Conservation (phyloP, 2,797 vertebrate species). For the Odontamblyopus lacepedii region DNA sequence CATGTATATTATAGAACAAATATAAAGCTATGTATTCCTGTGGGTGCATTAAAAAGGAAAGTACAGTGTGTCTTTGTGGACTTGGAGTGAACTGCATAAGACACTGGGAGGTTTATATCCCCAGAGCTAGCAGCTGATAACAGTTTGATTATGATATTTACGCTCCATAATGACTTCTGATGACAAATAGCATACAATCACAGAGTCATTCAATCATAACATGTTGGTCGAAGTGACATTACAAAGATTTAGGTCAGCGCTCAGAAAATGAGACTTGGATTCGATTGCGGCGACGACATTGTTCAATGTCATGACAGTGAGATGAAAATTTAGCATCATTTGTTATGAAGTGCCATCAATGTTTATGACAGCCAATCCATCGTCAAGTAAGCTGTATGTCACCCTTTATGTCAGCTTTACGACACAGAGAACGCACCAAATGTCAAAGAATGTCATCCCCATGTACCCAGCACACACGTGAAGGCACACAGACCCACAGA, state of each 20-base stretch:
- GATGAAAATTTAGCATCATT: slow-evolving; percentile 69
- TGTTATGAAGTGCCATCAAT: slow-evolving; percentile 70
- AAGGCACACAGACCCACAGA: slow-evolving; percentile 43
- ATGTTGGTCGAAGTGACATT: slow-evolving; percentile 68
- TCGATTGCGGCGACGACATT: slow-evolving; percentile 70
- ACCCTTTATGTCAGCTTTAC: slow-evolving; percentile 72
- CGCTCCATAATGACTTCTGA: slow-evolving; percentile 61
- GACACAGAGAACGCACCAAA: slow-evolving; percentile 69
- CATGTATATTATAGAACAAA: slow-evolving; percentile 12
- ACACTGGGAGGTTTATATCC: slow-evolving; percentile 47
- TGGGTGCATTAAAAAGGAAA: slow-evolving; percentile 23
- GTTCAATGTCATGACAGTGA: slow-evolving; percentile 74
- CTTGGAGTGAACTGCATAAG: slow-evolving; percentile 23
- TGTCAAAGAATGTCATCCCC: slow-evolving; percentile 68
- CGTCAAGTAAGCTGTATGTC: slow-evolving; percentile 70
- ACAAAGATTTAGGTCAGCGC: slow-evolving; percentile 71
- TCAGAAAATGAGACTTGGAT: slow-evolving; percentile 66
- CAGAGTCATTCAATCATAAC: slow-evolving; percentile 66
- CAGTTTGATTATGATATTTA: slow-evolving; percentile 72
- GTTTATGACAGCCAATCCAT: slow-evolving; percentile 72
- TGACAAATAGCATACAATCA: slow-evolving; percentile 67
- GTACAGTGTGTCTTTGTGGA: slow-evolving; percentile 25
- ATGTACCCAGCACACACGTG: slow-evolving; percentile 47
- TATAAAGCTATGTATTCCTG: slow-evolving; percentile 7
- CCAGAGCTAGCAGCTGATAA: slow-evolving; percentile 47